phyloP scores from a whole-genome alignment of 2,113 vertebrate genomes.

The Heteronetta atricapilla region DNA sequence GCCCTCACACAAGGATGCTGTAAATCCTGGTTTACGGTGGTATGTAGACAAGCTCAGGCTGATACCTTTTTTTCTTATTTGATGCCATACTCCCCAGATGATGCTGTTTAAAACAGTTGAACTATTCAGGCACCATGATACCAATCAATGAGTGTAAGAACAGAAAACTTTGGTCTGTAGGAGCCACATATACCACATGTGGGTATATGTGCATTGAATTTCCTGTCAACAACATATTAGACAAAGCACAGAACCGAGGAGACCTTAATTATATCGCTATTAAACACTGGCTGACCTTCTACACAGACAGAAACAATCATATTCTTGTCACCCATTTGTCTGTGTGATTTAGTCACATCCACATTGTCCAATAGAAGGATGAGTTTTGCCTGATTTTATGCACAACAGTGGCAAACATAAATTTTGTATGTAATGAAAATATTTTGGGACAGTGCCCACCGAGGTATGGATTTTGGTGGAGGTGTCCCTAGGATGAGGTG shows the following conservation, averaged over 20 bases:
- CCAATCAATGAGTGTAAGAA: neutral
- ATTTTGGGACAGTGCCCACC: neutral
- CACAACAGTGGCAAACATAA: neutral
- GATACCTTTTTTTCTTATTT: neutral
- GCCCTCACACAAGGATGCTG: neutral
- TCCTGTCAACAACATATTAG: neutral
- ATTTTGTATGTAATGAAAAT: neutral
- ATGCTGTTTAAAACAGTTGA: neutral
- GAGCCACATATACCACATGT: neutral
- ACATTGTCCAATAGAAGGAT: neutral
- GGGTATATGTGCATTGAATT: neutral
- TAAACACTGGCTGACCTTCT: neutral
- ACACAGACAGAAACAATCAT: neutral
- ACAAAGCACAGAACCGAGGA: neutral
- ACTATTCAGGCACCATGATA: neutral
- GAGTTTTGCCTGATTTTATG: neutral
- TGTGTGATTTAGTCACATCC: neutral
- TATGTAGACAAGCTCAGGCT: neutral
- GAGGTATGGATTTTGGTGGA: neutral
- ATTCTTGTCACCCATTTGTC: neutral
- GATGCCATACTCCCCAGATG: neutral
- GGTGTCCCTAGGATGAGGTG: neutral
- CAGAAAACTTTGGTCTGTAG: neutral
- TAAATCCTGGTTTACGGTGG: neutral
- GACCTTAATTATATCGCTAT: neutral